Conservation (phyloP, 2,113 vertebrate genomes). For the Pontoporia blainvillei region DNA sequence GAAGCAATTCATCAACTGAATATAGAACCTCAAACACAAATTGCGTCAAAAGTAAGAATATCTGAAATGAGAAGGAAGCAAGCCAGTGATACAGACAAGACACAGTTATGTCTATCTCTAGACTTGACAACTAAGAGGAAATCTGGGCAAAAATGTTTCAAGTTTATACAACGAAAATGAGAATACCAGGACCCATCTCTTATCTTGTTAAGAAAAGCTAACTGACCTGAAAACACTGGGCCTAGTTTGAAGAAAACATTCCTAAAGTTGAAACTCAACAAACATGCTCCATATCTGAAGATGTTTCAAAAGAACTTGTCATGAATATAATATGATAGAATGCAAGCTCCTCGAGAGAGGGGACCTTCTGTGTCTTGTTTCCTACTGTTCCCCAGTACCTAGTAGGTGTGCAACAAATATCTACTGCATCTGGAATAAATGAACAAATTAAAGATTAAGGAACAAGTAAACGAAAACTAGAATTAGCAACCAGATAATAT, state of each 20-base stretch:
- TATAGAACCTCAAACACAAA: constrained; percentile 11
- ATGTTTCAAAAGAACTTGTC: background rate
- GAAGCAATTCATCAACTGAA: background rate
- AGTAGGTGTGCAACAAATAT: background rate
- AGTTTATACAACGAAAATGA: background rate
- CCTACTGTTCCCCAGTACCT: background rate
- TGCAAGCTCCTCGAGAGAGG: background rate
- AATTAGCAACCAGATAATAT: background rate
- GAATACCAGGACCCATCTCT: background rate
- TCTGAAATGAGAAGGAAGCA: background rate
- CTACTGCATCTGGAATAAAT: background rate
- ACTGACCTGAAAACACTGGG: background rate
- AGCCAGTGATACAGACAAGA: background rate
- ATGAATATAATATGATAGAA: background rate
- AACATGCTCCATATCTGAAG: background rate
- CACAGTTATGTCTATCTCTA: background rate
- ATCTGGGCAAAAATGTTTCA: background rate
- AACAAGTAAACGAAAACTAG: background rate
- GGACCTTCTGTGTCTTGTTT: background rate
- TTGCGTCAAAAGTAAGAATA: background rate
- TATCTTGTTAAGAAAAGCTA: background rate
- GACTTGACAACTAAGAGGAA: background rate
- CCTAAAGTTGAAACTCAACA: background rate
- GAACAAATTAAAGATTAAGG: background rate
- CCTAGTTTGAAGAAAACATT: background rate